Evolutionary conservation across 2,797 vertebrate genomes (phyloP).

Genomic region (Eulemur rubriventer): DNA sequence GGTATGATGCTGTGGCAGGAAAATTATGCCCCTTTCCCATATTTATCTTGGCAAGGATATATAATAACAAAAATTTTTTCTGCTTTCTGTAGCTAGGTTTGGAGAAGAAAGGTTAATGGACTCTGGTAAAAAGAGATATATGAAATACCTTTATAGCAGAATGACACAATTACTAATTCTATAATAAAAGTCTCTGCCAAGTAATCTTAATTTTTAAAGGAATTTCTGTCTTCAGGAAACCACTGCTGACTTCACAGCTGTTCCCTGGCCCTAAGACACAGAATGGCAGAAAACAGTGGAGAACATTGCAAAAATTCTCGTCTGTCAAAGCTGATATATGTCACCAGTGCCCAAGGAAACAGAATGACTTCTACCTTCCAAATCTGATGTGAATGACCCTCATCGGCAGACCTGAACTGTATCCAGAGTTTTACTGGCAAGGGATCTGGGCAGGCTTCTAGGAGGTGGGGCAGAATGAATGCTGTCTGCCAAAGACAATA

Average conservation of each 20-base stretch:
- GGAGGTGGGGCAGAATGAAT: not conserved
- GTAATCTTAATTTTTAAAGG: not conserved
- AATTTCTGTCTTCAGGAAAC: not conserved
- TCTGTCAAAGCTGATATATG: not conserved
- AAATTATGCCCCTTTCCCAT: not conserved
- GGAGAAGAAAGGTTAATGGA: not conserved
- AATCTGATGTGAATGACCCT: not conserved
- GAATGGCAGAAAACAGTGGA: not conserved
- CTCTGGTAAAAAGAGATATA: not conserved
- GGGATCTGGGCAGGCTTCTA: not conserved
- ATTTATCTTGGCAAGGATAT: not conserved
- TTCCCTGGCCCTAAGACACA: not conserved
- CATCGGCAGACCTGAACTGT: not conserved
- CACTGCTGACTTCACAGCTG: not conserved
- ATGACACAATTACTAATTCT: not conserved
- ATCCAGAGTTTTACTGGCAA: not conserved
- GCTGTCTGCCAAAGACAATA: not conserved
- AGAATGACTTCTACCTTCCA: not conserved
- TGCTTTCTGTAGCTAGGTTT: not conserved
- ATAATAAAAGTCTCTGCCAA: not conserved
- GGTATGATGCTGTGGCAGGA: too few species aligned
- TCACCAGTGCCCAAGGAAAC: not conserved
- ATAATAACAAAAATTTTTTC: not conserved
- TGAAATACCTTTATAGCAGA: not conserved
- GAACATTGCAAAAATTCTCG: not conserved